Percentiles rank a stretch among this genome's conserved stretches.
These are phyloP conservation scores for Tenthredo amoena DNA, from an alignment of 2,888 invertebrate species.

Conservation along the genomic window DNA sequence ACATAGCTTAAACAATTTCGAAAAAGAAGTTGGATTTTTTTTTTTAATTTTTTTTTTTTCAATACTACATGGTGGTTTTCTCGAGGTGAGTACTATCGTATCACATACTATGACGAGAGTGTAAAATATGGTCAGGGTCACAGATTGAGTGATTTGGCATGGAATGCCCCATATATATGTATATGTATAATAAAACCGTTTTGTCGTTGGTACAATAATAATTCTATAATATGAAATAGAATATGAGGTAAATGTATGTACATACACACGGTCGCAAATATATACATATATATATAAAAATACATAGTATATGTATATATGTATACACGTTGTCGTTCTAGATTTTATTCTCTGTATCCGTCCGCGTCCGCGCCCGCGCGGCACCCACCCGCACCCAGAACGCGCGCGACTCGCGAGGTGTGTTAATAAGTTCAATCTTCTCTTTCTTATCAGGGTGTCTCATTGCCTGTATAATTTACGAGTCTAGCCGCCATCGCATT, in stretches of 20 bases:
- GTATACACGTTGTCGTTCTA: not conserved
- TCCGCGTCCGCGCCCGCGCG: not conserved
- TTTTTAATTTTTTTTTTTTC: too few relatives aligned
- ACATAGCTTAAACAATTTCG: too few relatives aligned
- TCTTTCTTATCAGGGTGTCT: slow-evolving; percentile 43
- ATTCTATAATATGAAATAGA: not conserved
- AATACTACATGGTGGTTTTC: too few relatives aligned
- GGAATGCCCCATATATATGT: not conserved
- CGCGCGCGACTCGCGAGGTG: slow-evolving; percentile 2
- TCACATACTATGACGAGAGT: too few relatives aligned
- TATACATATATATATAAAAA: not conserved
- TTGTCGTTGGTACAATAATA: not conserved
- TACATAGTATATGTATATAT: not conserved
- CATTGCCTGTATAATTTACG: slow-evolving; percentile 42
- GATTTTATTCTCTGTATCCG: not conserved
- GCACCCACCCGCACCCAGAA: not conserved
- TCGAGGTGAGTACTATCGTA: too few relatives aligned
- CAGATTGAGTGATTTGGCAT: not conserved
- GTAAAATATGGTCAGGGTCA: too few relatives aligned
- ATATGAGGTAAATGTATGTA: not conserved
- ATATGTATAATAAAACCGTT: not conserved
- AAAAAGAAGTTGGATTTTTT: too few relatives aligned
- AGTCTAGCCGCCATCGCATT: slow-evolving; percentile 20
- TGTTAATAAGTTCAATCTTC: slow-evolving; percentile 33
- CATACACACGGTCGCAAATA: not conserved